Base-by-base conservation (phyloP, 1,140 invertebrate genomes). In the Cepaea nemoralis region DNA sequence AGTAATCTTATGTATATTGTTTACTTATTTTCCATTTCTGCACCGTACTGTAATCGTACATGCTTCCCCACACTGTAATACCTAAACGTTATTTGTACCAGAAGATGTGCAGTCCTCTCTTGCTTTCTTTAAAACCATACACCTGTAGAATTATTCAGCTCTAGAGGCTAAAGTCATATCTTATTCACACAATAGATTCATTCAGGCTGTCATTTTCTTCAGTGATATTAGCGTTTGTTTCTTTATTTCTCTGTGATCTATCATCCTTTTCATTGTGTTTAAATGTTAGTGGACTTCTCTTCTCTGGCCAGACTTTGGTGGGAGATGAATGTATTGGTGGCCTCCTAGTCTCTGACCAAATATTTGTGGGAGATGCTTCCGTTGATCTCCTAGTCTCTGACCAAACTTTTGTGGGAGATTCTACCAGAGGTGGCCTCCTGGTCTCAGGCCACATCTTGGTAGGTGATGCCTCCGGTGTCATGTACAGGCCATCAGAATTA, bases 401-500 rank as follows among this genome's bases (percentile, higher is more conserved):
- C 37, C 69, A 31, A 5, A 6, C n/a, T 31, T 6, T 31, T 31
- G 5, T 63, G n/a, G 5, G 6, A 27, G 6, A 31, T 16, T 63
- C 2, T 31, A 1, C n/a, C 27, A 63, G 33, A 31, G 59, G 22
- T 63, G 22, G 59, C 10, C 27, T 63, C 1, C 12, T 31, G 27
- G 27, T 0, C n/a, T 31, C n/a, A 31, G 19, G 6, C 59, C 59
- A 63, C n/a, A 63, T 27, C 40, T 71, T 71, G 24, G 69, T 71
- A 22, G 69, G 69, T 39, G 69, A 71, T 40, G 69, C 69, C 24
- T 71, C 69, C 1, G 69, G 69, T 39, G 69, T 71, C 69, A 71
- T 40, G 19, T 40, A 71, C 10, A 27, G 35, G 14, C 59, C 59
- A 63, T 63, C 59, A 55, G 14, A 22, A 24, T 55, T n/a, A n/a